Evolutionary conservation across 2,113 vertebrate genomes (phyloP).

Genomic region (Nothobranchius kuhntae): DNA sequence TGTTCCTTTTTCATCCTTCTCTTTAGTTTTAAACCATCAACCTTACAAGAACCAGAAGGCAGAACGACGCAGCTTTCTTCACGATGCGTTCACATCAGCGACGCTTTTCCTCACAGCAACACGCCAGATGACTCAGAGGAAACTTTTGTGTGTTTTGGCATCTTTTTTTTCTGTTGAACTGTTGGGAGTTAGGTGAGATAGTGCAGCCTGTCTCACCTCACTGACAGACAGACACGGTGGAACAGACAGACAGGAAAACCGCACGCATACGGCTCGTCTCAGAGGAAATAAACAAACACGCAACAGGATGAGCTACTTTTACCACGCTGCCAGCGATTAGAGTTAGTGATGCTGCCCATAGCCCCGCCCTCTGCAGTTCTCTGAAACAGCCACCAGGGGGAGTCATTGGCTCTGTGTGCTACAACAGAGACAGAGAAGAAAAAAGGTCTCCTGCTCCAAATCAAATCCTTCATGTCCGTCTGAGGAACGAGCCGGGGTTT

Average conservation of each 20-base stretch:
- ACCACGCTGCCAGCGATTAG: slow-evolving; percentile 58
- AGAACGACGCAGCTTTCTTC: background rate
- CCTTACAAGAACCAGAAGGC: slow-evolving; percentile 1
- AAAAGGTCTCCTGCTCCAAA: slow-evolving; percentile 46
- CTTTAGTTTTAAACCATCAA: slow-evolving; percentile 23
- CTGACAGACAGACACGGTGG: slow-evolving; percentile 63
- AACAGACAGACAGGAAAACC: slow-evolving; percentile 64
- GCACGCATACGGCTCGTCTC: slow-evolving; percentile 63
- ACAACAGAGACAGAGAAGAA: slow-evolving; percentile 54
- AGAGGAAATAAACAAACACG: slow-evolving; percentile 60
- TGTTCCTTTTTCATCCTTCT: too few species aligned
- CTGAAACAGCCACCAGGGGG: slow-evolving; percentile 35
- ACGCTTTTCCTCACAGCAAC: too few species aligned
- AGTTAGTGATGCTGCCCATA: slow-evolving; percentile 38
- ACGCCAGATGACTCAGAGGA: too few species aligned
- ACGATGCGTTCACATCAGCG: background rate
- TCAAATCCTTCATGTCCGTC: slow-evolving; percentile 35
- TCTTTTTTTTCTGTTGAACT: too few species aligned
- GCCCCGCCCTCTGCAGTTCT: slow-evolving; percentile 46
- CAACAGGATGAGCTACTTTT: slow-evolving; percentile 72
- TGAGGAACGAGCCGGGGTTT: slow-evolving; percentile 41
- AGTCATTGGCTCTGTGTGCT: slow-evolving; percentile 27
- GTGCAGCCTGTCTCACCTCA: slow-evolving; percentile 54
- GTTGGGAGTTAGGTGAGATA: slow-evolving; percentile 56
- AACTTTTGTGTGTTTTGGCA: too few species aligned